Conservation (phyloP, 2,888 invertebrate genomes). For the Hemistola chrysoprasaria region DNA sequence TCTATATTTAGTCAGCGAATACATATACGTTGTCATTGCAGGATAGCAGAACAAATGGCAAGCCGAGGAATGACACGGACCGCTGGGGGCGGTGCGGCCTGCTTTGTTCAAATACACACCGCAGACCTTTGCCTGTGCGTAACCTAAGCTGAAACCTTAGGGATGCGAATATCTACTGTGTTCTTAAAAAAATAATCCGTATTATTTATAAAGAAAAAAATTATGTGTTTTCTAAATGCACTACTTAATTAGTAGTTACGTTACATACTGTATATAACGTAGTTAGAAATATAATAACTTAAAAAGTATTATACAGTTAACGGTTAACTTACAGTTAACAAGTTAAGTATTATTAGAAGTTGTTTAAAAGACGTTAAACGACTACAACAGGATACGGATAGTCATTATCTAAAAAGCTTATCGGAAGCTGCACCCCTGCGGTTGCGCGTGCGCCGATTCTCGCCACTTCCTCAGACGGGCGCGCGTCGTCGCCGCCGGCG, state of each 20-base stretch:
- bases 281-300: too few species aligned
- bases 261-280: too few species aligned
- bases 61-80: slow-evolving; percentile 64
- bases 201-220: too few species aligned
- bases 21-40: slow-evolving; percentile 52
- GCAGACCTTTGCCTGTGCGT: slow-evolving; percentile 26
- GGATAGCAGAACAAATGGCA: slow-evolving; percentile 64
- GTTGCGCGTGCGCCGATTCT: slow-evolving; percentile 46
- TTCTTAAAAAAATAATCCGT: slow-evolving; percentile 5
- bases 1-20: slow-evolving; percentile 36
- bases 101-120: slow-evolving; percentile 69
- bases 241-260: too few species aligned
- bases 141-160: slow-evolving; percentile 16
- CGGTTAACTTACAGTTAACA: too few species aligned
- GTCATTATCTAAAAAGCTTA: slow-evolving; percentile 35
- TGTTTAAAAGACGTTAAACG: slow-evolving; percentile 1
- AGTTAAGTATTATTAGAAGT: too few species aligned
- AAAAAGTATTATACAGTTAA: too few species aligned
- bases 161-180: slow-evolving; percentile 17
- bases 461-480: slow-evolving; percentile 65
- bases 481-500: slow-evolving; percentile 59
- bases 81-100: slow-evolving; percentile 61
- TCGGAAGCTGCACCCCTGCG: slow-evolving; percentile 49
- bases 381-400: slow-evolving; percentile 16
- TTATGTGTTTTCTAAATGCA: too few species aligned